phyloP scores from a whole-genome alignment of 2,797 vertebrate genomes.

The Chelon auratus region DNA sequence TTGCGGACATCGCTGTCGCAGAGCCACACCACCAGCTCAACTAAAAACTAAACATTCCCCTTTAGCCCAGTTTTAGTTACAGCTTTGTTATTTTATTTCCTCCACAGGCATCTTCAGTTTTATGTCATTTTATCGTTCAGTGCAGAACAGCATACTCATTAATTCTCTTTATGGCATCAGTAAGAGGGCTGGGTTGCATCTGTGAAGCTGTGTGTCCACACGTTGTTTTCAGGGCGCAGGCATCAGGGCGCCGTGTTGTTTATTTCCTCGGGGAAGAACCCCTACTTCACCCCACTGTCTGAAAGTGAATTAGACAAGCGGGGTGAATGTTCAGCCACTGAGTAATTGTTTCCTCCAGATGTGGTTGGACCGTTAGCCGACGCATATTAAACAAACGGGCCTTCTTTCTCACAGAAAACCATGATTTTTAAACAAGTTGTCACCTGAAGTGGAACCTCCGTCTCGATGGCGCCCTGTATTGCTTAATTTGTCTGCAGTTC shows the following conservation, averaged over 20 bases:
- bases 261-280: constrained; percentile 18
- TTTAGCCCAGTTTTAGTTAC: constrained; percentile 11
- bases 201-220: not conserved
- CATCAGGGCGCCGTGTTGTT: constrained; percentile 18
- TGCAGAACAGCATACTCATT: constrained; percentile 18
- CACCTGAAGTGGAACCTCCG: constrained; percentile 46
- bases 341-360: constrained; percentile 57
- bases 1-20: not conserved
- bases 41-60: not conserved
- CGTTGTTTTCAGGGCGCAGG: not conserved
- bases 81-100: constrained; percentile 19
- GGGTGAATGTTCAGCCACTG: constrained; percentile 22
- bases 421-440: constrained; percentile 54
- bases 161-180: constrained; percentile 25
- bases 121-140: constrained; percentile 22
- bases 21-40: not conserved
- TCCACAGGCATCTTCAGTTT: constrained; percentile 26
- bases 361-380: constrained; percentile 38
- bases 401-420: constrained; percentile 23
- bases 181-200: constrained; percentile 1
- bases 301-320: constrained; percentile 34
- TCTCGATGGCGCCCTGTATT: constrained; percentile 7
- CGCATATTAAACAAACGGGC: constrained; percentile 42
- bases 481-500: constrained; percentile 44
- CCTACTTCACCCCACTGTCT: constrained; percentile 1